Base-by-base conservation (phyloP, 2,113 vertebrate genomes). In the Arothron firmamentum region DNA sequence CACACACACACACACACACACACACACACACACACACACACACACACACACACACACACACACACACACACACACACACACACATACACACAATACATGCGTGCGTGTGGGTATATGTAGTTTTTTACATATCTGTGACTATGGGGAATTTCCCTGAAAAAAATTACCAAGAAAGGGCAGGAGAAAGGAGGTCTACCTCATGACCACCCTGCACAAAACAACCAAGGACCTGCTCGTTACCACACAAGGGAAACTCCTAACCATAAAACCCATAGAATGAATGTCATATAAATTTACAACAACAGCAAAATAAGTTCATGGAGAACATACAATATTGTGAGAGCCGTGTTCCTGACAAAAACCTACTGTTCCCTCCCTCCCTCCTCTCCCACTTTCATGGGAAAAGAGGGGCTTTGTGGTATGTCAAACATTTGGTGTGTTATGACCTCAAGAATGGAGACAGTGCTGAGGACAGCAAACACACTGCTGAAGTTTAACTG, bases 171-270 rank as follows among this genome's bases (percentile, higher is more conserved):
- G 47, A 58, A 59, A 67, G 56, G n/a, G 14, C 18, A 55, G 62
- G 49, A 52, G 52, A 59, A 41, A 72, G 65, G 67, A 62, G 21
- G 69, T 63, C 31, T 56, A 54, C 18, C 68, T 67, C 65, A 65
- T 82, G 72, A 76, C 78, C 77, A 79, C 51, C 45, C 13, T 63
- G 56, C 28, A 50, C 55, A 28, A 50, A 42, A 58, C 66, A 45
- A 31, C 52, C 12, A 21, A 59, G 59, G 76, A 56, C 10, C 55
- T 46, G 17, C 65, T 64, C 64, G 59, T 59, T 62, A 61, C 65
- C 62, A 70, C 67, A 69, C 45, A 67, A 52, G 84, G 87, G 85
- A 56, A 84, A 85, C 59, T 87, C 83, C 88, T 2, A 18, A 79
- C 80, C 80, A 69, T 56, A 59, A 84, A 84, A 74, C 19, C 71